Percentiles rank a stretch among this genome's conserved stretches.
Evolutionary conservation across 2,888 invertebrate genomes (phyloP).

Genomic region (Sesia apiformis): DNA sequence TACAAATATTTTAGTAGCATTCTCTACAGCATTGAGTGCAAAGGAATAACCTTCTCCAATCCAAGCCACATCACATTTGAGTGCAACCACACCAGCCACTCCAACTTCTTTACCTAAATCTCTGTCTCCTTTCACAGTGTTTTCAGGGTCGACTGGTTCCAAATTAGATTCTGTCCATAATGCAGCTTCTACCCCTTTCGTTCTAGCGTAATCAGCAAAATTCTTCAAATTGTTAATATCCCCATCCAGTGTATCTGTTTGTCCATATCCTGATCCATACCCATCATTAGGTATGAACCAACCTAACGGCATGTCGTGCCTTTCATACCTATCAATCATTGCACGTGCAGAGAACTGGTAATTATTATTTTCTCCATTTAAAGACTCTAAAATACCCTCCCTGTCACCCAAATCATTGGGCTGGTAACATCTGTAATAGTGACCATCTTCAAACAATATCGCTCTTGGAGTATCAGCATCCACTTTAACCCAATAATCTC

Average conservation of each 20-base stretch:
- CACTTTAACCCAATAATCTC: conserved; percentile 63
- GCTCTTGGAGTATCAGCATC: conserved; percentile 27
- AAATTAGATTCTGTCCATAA: conserved; percentile 62
- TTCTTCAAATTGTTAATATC: conserved; percentile 52
- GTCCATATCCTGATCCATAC: conserved; percentile 62
- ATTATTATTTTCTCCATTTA: conserved; percentile 60
- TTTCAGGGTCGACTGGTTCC: conserved; percentile 42
- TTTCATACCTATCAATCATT: conserved; percentile 58
- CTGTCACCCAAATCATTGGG: conserved; percentile 43
- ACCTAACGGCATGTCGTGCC: conserved; percentile 54
- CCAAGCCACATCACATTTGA: conserved; percentile 67
- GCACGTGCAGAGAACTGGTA: conserved; percentile 65
- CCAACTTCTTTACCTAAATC: conserved; percentile 52
- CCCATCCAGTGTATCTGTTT: conserved; percentile 51
- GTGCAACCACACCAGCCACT: conserved; percentile 46
- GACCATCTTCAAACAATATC: conserved; percentile 54
- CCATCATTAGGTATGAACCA: conserved; percentile 67
- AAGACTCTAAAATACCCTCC: conserved; percentile 51
- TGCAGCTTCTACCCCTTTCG: conserved; percentile 51
- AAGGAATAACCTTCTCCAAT: conserved; percentile 60
- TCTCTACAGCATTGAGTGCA: conserved; percentile 50
- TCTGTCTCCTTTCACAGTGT: conserved; percentile 61
- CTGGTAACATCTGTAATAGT: conserved; percentile 52
- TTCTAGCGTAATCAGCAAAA: conserved; percentile 44
- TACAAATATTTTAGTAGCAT: conserved; percentile 42